phyloP scores from a whole-genome alignment of 1,140 invertebrate species.

The Wasmannia auropunctata region DNA sequence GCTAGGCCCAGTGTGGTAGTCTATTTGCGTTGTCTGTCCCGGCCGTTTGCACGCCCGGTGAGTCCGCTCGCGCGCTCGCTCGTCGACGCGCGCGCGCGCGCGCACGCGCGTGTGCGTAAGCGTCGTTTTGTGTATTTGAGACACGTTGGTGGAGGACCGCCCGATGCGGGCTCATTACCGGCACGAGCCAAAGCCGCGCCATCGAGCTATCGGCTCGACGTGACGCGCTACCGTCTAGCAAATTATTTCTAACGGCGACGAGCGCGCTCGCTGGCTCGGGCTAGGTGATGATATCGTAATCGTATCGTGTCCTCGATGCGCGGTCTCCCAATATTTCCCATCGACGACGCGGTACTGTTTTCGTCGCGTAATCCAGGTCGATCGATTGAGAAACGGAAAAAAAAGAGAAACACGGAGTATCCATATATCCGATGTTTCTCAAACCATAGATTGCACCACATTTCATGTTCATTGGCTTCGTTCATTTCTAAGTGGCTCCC shows the following conservation, averaged over 20 bases:
- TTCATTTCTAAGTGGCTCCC: not conserved
- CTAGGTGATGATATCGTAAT: slow-evolving; percentile 21
- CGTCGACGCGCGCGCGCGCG: not conserved
- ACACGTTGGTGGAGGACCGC: slow-evolving; percentile 79
- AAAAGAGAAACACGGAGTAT: not conserved
- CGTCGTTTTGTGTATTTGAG: slow-evolving; percentile 81
- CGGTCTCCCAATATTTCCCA: not conserved
- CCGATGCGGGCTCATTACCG: slow-evolving; percentile 84
- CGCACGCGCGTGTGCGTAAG: slow-evolving; percentile 12
- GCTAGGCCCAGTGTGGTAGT: slow-evolving; percentile 79
- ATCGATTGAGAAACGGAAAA: not conserved
- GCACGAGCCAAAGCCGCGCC: slow-evolving; percentile 83
- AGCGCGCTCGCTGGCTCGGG: not conserved
- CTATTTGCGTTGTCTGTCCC: slow-evolving; percentile 77
- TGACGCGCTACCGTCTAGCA: slow-evolving; percentile 57
- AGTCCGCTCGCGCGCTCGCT: slow-evolving; percentile 36
- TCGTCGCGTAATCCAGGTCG: slow-evolving; percentile 23
- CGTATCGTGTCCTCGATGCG: slow-evolving; percentile 42
- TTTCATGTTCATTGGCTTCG: not conserved
- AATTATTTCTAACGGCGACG: slow-evolving; percentile 66
- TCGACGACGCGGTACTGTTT: not conserved
- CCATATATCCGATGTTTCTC: not conserved
- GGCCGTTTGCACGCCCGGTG: slow-evolving; percentile 54
- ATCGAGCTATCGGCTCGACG: slow-evolving; percentile 60
- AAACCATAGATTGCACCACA: not conserved